Evolutionary conservation across 2,113 vertebrate genomes (phyloP), one percentile per base, ranked within the genome.

Genomic region (Tursiops truncatus): DNA sequence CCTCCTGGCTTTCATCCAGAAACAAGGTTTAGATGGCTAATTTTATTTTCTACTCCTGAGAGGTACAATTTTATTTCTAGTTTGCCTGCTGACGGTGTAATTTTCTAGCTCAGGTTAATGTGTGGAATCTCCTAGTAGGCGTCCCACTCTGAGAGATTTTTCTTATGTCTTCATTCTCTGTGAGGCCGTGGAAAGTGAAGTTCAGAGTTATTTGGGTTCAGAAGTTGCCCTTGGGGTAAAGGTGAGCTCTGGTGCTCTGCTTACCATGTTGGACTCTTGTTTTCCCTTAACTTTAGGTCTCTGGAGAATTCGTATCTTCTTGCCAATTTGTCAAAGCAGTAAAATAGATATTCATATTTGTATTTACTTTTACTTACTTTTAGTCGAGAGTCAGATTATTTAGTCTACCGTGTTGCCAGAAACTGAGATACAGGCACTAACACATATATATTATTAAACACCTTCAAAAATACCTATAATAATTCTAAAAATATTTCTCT

Each of bases 1-100:
- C 15, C 20, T 63, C 13, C 21, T 80, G 28, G 41, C n/a, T 89
- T 86, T 11, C 25, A 53, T 6, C 18, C 62, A 67, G 53, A 56
- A 74, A 62, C 56, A 90, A 73, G 53, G 13, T 76, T 73, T 50
- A 38, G 36, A 74, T 53, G 50, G 18, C 4, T 60, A 38, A 60
- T 71, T 94, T 94, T 91, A 58, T 73, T 81, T 97, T 47, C 79
- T 82, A 50, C 6, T 93, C 56, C 18, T 36, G 63, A 28, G 33
- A 91, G 63, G 10, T 74, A 14, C 0, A 60, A 38, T 88, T 96
- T 92, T 88, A 76, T 91, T 96, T 91, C 23, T 76, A n/a, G 81
- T 77, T 96, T 94, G 26, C 50, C 36, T 92, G 31, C 50, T 81
- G 2, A 20, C 8, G 25, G 10, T 95, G 2, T 65, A 77, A 65